Evolutionary conservation across 92 coral and sea anemone genomes (phyloP), one percentile per base, ranked within the genome.

Genomic region (Zoanthus sansibaricus): DNA sequence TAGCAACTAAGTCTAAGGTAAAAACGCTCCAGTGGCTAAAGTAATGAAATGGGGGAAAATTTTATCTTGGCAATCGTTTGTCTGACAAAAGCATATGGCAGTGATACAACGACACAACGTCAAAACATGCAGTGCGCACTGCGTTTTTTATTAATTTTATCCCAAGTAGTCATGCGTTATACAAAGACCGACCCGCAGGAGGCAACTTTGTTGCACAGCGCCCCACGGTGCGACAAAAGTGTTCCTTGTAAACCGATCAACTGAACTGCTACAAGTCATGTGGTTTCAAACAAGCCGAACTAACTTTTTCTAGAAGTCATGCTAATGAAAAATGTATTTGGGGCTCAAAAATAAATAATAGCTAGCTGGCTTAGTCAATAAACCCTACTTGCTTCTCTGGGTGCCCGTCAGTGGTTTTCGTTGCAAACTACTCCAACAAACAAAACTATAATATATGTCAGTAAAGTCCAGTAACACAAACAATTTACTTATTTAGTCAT

Each of bases 11-110:
- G 55, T 11, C 42, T 15, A 54, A 59, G 9, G 8, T 62, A 62
- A 58, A 21, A 72, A 46, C 51, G 25, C 46, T 80, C 21, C 46
- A 80, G 85, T 47, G 75, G 8, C n/a, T 66, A 66, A 46, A 54
- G 21, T 31, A 54, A 54, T 54, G 90, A 58, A 82, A 56, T 86
- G 4, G 2, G 79, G 88, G 68, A 76, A 82, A 83, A 8, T 62
- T 90, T 46, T 86, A 73, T 75, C 83, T 46, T 55, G 88, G 37
- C 80, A 70, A 82, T 46, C 91, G 76, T 82, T 82, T 87, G 67
- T 87, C 75, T 37, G 42, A 33, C 75, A 87, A 87, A 71, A 85
- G 87, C 84, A 48, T 76, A 69, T 76, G 59, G 18, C 61, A 69
- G 77, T 54, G 77, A 48, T 48, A 62, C 10, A 21, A 17, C 10